Base-by-base conservation (phyloP, 1,140 invertebrate genomes). In the Physella acuta region DNA sequence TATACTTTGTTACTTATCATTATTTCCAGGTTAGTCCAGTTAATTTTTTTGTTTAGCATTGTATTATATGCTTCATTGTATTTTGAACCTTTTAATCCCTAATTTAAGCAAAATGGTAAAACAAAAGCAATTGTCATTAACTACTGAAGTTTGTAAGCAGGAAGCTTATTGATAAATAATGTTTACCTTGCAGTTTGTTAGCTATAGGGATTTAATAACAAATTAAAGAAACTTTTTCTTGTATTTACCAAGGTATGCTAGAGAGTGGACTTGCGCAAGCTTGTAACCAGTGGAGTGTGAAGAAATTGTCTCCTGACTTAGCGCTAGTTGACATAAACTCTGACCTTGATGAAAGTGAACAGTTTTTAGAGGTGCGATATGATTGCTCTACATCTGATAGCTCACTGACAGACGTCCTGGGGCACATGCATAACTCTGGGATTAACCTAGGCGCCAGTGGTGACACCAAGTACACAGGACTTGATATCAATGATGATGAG, bases 1-100 rank as follows among this genome's bases (percentile, higher is more conserved):
- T 1, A 90, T 99, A 74, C 84, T 99, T 20, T 92, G 94, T 20
- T 86, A 99, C 52, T 86, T 97, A 14, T 98, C 96, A 16, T 82
- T 99, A 31, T 90, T 94, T 86, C 97, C 97, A 72, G 90, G 91
- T 76, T 92, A 93, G 86, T 68, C 14, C 61, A 30, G 4, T 60
- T 49, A 60, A 36, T 36, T 2, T 33, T 33, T 66, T 52, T 51
- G 24, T 55, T 24, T 36, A 3, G 14, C 33, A 5, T 60, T 34
- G 30, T 60, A 31, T 30, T 20, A 60, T 60, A 31, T 14, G 4
- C 11, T 4, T 60, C 58, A 8, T 16, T 60, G 11, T 31, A 8
- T 14, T 60, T 60, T 4, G 31, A 31, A 30, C 24, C 24, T 14
- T 24, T 20, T 30, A 26, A 49, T 20, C 11, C 26, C 16, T 64